Base-by-base conservation (phyloP, 2,888 invertebrate species). In the Watsonalla binaria region DNA sequence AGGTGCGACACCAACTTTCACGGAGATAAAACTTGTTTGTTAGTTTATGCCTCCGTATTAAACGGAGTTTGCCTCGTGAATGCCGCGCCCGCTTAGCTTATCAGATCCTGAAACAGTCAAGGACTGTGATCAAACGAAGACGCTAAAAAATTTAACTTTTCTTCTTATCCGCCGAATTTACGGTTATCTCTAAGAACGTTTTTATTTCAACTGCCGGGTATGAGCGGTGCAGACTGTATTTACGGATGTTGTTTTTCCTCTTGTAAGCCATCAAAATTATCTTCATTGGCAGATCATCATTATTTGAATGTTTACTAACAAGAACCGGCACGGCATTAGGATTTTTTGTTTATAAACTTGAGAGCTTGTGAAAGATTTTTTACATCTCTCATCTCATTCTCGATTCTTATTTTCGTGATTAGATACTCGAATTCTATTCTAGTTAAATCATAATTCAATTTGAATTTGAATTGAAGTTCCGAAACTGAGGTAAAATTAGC, bases 11-110 rank as follows among this genome's bases (percentile, higher is more conserved):
- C 68, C 65, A 86, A 86, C 82, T 86, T 83, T 70, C 66, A 73
- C 70, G 70, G 72, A 81, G 88, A 86, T 88, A 87, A 87, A 85
- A 86, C 84, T 88, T 89, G 86, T 86, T 86, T 85, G 82, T 82
- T 83, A 83, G 79, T 88, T 72, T 79, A 76, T 76, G 71, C 70
- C 64, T 72, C 65, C 64, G 72, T 74, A 76, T 76, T 78, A 78
- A 72, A 65, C 70, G 63, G 65, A 74, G 68, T 75, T 72, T 70
- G 62, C 62, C 61, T 66, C 63, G 59, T 55, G 65, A 56, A 60
- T 62, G 57, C 58, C 55, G 65, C 58, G 59, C 63, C 74, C 62
- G 66, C 65, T 58, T 50, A 53, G 69, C 70, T 69, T 76, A 77
- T 70, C 77, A 68, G 72, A 76, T 72, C 66, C 56, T 65, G 70